Evolutionary conservation across 1,140 invertebrate species (phyloP), one percentile per base, ranked within the genome.

Genomic region (Lepidurus arcticus): DNA sequence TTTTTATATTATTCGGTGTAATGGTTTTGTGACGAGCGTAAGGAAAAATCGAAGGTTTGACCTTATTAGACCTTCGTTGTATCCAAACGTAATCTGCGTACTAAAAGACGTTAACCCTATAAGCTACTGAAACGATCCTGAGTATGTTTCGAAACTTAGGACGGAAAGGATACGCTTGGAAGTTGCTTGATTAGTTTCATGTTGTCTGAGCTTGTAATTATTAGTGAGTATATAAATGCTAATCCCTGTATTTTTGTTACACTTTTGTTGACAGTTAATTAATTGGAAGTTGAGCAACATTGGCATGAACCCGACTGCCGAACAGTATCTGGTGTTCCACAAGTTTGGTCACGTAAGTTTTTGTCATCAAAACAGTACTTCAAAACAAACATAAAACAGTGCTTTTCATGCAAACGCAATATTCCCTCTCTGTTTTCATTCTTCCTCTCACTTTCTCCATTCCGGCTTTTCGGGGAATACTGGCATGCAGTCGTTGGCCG

Each of bases 341-440:
- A 94, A 95, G 87, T 96, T 96, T 86, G 94, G 94, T 84, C 90
- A 92, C 85, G 94, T 96, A 89, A 92, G 92, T 92, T 74, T 44
- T 79, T 26, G 0, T 9, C n/a, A n/a, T 26, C 34, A 7, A 47
- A n/a, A 13, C 42, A 76, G 42, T 74, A 43, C 74, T 43, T 43
- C 13, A 11, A 74, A 75, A 80, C 11, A n/a, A 44, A 73, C 26
- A 16, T 75, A 24, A 42, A 43, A 77, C 13, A 78, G 75, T 77
- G 13, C 7, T 47, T 43, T 77, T 79, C 13, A 43, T 75, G 45
- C 26, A 2, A 42, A 42, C 1, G 43, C 16, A 47, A 77, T 24
- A 1, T 78, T 26, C 44, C 10, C 21, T 80, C 11, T 7, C 79
- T 81, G 3, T 78, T 6, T 44, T 80, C 21, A 42, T 53, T 24